A percentile compares a stretch with the other conserved stretches of the same genome.
Evolutionary conservation across 2,797 vertebrate species (phyloP).

Genomic region (Gobio occitaniae): DNA sequence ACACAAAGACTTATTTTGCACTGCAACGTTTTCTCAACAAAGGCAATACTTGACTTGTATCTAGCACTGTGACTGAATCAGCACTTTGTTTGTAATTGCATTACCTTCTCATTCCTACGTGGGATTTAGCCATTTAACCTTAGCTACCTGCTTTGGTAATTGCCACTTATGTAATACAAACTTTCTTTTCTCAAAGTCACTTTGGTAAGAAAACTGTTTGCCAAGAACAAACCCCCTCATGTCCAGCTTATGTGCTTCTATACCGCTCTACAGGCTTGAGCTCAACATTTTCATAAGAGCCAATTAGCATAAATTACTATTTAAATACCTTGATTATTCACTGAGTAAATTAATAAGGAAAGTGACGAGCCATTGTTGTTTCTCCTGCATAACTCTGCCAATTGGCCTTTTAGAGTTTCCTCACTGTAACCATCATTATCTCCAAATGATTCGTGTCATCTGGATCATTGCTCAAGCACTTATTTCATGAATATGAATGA

Average conservation of each 20-base stretch:
- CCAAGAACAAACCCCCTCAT: not conserved
- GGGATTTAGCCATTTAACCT: conserved; percentile 1
- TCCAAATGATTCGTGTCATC: conserved; percentile 47
- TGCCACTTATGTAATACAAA: not conserved
- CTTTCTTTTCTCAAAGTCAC: conserved; percentile 41
- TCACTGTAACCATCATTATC: conserved; percentile 48
- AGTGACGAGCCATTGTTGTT: conserved; percentile 51
- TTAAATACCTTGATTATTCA: conserved; percentile 63
- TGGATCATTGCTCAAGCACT: conserved; percentile 43
- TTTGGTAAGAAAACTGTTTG: conserved; percentile 21
- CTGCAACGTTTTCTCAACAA: not conserved
- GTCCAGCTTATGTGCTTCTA: conserved; percentile 17
- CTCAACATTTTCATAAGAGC: conserved; percentile 58
- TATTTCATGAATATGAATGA: conserved; percentile 46
- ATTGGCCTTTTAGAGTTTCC: conserved; percentile 40
- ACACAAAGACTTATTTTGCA: not conserved
- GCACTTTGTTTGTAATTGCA: conserved; percentile 22
- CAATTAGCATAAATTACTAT: conserved; percentile 64
- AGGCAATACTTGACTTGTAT: not conserved
- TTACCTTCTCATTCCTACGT: not conserved
- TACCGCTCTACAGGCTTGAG: conserved; percentile 8
- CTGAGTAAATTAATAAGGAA: conserved; percentile 58
- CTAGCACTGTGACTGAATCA: conserved; percentile 15
- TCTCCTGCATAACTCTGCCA: conserved; percentile 44
- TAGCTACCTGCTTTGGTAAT: conserved; percentile 31